Conservation (phyloP, 2,888 invertebrate species). For the Ischnura elegans region DNA sequence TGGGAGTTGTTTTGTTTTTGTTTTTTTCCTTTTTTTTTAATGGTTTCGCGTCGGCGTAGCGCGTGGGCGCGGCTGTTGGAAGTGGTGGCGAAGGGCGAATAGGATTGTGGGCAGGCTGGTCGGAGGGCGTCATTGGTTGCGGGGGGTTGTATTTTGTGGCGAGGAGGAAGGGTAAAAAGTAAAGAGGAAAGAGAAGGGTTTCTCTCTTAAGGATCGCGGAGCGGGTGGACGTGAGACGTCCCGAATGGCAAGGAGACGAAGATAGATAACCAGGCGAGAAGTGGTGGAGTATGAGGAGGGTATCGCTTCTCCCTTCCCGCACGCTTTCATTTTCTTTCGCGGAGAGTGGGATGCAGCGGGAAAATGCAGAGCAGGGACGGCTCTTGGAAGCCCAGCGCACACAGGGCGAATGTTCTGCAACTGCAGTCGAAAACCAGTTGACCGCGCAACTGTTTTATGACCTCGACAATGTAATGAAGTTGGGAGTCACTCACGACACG, state of each 20-base stretch:
- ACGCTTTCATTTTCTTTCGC: neutral
- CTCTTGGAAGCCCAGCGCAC: neutral
- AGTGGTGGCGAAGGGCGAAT: neutral
- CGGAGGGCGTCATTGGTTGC: neutral
- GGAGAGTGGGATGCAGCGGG: neutral
- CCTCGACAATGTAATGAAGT: no score
- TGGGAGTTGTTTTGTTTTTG: neutral
- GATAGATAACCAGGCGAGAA: neutral
- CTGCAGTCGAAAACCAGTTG: no score
- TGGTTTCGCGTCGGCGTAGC: neutral
- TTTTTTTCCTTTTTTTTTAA: neutral
- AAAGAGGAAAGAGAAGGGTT: neutral
- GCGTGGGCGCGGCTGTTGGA: neutral
- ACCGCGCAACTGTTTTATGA: no score
- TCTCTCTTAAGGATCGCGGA: neutral
- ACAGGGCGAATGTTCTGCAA: no score
- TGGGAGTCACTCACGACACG: no score
- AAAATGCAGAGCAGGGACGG: neutral
- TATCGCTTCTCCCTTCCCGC: neutral
- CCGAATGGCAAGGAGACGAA: constrained; percentile 31
- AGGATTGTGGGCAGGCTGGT: neutral
- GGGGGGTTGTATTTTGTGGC: neutral
- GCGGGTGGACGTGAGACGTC: constrained; percentile 19
- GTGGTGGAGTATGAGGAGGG: neutral
- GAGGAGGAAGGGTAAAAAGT: neutral